Conservation (phyloP, 2,888 invertebrate species). For the Pterostichus niger region DNA sequence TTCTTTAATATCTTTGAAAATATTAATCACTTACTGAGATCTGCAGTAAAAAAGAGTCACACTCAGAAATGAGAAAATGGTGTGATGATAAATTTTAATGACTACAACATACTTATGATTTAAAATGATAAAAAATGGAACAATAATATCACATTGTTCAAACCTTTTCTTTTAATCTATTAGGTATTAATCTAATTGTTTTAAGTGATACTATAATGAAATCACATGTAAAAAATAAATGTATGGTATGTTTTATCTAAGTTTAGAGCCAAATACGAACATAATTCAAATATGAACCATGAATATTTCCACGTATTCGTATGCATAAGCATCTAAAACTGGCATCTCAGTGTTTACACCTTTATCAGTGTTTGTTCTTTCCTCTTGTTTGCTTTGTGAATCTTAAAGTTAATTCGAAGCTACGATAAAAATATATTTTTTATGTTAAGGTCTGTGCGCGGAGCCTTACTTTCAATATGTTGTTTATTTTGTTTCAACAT, state of each 20-base stretch:
- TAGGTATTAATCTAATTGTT: too few relatives aligned
- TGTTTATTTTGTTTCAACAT: conserved; percentile 50
- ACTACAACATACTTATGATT: too few relatives aligned
- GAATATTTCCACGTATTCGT: conserved; percentile 43
- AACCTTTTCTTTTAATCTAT: too few relatives aligned
- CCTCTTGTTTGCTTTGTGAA: conserved; percentile 58
- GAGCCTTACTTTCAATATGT: conserved; percentile 31
- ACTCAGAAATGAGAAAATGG: too few relatives aligned
- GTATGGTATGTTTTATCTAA: conserved; percentile 1
- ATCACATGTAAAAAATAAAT: too few relatives aligned
- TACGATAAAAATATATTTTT: conserved; percentile 59
- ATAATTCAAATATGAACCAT: conserved; percentile 42
- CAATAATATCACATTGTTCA: too few relatives aligned
- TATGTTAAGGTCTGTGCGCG: conserved; percentile 4
- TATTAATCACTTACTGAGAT: too few relatives aligned
- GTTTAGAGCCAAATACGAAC: background rate
- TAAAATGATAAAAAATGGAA: too few relatives aligned
- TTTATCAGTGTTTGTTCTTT: conserved; percentile 56
- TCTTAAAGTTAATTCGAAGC: conserved; percentile 59
- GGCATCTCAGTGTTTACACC: conserved; percentile 33
- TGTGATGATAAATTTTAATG: too few relatives aligned
- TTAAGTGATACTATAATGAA: too few relatives aligned
- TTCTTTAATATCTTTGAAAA: too few relatives aligned
- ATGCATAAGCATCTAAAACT: conserved; percentile 49
- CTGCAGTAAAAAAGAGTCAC: too few relatives aligned